These are phyloP conservation scores for Nephrotoma appendiculata DNA, from an alignment of 2,888 invertebrate species.

Conservation along the genomic window DNA sequence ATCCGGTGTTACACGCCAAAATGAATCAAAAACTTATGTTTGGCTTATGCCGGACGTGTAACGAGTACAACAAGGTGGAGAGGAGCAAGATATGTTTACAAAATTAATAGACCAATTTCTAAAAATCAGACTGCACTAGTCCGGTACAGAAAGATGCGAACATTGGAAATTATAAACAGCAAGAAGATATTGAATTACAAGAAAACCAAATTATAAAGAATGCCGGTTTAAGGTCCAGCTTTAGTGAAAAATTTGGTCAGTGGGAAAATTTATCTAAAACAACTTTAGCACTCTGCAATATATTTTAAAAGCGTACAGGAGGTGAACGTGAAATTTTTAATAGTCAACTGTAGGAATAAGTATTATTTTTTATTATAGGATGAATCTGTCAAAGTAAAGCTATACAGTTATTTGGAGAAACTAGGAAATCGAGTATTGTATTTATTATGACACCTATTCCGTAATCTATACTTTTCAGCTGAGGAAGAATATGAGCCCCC, in stretches of 20 bases:
- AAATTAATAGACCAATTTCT: not conserved
- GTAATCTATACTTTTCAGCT: too few relatives aligned
- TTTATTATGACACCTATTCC: slow-evolving; percentile 6
- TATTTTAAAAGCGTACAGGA: slow-evolving; percentile 12
- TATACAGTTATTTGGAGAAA: slow-evolving; percentile 18
- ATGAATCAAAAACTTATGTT: too few relatives aligned
- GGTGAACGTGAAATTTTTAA: slow-evolving; percentile 13
- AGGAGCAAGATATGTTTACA: too few relatives aligned
- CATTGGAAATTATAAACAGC: not conserved
- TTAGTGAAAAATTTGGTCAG: not conserved
- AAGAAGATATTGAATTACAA: not conserved
- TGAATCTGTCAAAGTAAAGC: slow-evolving; percentile 15
- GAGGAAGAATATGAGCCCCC: too few relatives aligned
- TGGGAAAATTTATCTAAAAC: not conserved
- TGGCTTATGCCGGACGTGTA: too few relatives aligned
- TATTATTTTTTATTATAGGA: too few relatives aligned
- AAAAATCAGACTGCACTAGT: not conserved
- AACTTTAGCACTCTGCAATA: slow-evolving; percentile 8
- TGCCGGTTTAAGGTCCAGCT: not conserved
- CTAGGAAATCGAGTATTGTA: slow-evolving; percentile 21
- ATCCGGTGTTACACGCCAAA: too few relatives aligned
- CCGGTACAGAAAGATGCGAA: not conserved
- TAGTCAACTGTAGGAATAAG: slow-evolving; percentile 14
- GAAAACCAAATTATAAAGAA: not conserved
- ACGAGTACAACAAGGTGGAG: too few relatives aligned